Evolutionary conservation across 2,888 invertebrate species (phyloP).

Genomic region (Parnassius mnemosyne): DNA sequence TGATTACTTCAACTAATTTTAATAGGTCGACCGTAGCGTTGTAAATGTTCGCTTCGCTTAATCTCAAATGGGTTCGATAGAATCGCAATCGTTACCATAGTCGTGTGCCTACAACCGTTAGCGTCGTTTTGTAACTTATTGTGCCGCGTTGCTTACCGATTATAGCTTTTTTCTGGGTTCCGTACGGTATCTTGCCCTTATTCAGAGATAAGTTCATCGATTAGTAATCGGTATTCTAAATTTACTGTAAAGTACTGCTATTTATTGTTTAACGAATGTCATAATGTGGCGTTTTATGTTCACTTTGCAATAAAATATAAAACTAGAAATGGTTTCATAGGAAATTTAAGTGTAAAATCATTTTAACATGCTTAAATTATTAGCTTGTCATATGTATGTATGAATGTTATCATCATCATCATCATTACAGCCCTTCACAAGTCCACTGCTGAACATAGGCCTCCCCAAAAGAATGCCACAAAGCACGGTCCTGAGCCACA

Average conservation of each 20-base stretch:
- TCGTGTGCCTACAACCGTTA: constrained; percentile 20
- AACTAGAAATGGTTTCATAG: too few relatives aligned
- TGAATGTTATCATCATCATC: too few relatives aligned
- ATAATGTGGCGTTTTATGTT: not conserved
- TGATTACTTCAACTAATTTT: constrained; percentile 9
- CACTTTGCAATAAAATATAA: too few relatives aligned
- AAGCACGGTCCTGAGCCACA: too few relatives aligned
- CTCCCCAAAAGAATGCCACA: too few relatives aligned
- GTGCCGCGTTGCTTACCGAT: constrained; percentile 21
- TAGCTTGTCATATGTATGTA: too few relatives aligned
- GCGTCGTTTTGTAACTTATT: constrained; percentile 20
- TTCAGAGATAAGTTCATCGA: constrained; percentile 20
- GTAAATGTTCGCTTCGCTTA: constrained; percentile 13
- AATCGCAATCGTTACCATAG: constrained; percentile 7
- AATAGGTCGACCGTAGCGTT: constrained; percentile 12
- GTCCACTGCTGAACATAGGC: too few relatives aligned
- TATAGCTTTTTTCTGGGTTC: constrained; percentile 20
- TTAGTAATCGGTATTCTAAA: constrained; percentile 17
- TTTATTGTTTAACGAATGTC: constrained; percentile 5
- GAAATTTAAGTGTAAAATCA: too few relatives aligned
- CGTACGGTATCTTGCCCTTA: constrained; percentile 22
- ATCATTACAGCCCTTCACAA: too few relatives aligned
- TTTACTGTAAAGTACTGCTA: constrained; percentile 9
- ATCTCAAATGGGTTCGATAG: constrained; percentile 8
- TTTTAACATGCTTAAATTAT: too few relatives aligned